Evolutionary conservation across 2,888 invertebrate species (phyloP), one percentile per base, ranked within the genome.

Genomic region (Flexamia atlantica): DNA sequence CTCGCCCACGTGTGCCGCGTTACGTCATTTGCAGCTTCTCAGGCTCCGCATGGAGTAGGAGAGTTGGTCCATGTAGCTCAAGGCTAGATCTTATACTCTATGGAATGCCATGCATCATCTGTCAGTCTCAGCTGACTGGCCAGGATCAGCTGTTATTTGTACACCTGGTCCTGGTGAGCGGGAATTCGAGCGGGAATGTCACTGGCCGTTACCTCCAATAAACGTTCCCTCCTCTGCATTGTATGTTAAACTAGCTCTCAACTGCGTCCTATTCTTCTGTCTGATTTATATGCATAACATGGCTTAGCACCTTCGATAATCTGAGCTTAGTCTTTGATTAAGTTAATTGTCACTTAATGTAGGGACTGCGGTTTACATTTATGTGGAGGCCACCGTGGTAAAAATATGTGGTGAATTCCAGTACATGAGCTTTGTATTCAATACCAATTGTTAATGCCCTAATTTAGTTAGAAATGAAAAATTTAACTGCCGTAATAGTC

Each of bases 31-130:
- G 9, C 36, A 36, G 4, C 36, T 36, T 9, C 9, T 36, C 46
- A 14, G 46, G 12, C 46, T 17, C 23, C 23, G 20, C 53, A 53
- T 23, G 10, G 53, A 64, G 64, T 30, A 64, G 14, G 64, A 64
- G 3, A 64, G 64, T 64, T 30, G 20, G 64, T 17, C 25, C 64
- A 64, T 64, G 14, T 17, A 30, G 64, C 28, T 64, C 64, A 28
- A 64, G 28, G 64, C 30, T 57, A 17, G 46, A 12, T 7, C 23
- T 64, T 64, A n/a, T n/a, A 30, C 64, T 30, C 64, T 64, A 30
- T 64, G 64, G 64, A 64, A 64, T 64, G 64, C 28, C 64, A 64
- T 28, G 64, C 64, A 64, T 64, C 64, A 64, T 28, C 64, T 64
- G 64, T 30, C 14, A 14, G 14, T 12, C 23, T 30, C 64, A 64